These are phyloP conservation scores for Muricea muricata DNA, from an alignment of 92 coral and sea anemone genomes.

Conservation along the genomic window DNA sequence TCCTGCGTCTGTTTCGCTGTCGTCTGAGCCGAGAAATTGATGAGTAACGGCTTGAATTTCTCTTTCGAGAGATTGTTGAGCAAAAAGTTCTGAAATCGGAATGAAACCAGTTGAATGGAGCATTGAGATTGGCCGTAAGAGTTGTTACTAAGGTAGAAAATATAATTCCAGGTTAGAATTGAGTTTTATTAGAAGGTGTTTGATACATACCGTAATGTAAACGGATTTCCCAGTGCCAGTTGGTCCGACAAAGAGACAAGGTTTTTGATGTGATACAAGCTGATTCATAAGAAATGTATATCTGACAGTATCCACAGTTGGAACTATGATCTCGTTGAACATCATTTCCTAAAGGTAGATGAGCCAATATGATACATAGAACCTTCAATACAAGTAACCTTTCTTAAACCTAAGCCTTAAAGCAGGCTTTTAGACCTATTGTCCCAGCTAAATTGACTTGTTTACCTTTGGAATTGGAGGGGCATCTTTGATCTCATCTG, in stretches of 20 bases:
- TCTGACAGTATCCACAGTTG: constrained; percentile 97
- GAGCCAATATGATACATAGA: too few relatives aligned
- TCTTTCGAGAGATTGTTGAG: constrained; percentile 83
- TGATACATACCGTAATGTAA: constrained; percentile 98
- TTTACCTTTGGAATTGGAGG: constrained; percentile 99
- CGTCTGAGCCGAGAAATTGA: constrained; percentile 99
- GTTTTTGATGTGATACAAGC: constrained; percentile 85
- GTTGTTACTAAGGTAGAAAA: too few relatives aligned
- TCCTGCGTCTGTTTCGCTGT: constrained; percentile 99
- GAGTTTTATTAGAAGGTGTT: too few relatives aligned
- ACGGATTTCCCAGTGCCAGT: constrained; percentile 99
- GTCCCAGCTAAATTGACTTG: too few relatives aligned
- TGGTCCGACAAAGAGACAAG: constrained; percentile 97
- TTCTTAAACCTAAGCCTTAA: too few relatives aligned
- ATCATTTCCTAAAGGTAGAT: constrained; percentile 84
- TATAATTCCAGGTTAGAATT: too few relatives aligned
- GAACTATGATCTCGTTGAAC: constrained; percentile 96
- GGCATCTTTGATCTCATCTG: constrained; percentile 97
- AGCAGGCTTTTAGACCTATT: too few relatives aligned
- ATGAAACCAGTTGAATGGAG: too few relatives aligned
- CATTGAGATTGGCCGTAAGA: too few relatives aligned
- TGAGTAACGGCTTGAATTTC: constrained; percentile 91
- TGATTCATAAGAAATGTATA: constrained; percentile 95
- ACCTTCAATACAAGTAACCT: too few relatives aligned
- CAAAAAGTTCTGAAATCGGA: constrained; percentile 89